Conservation (phyloP, 2,797 vertebrate species). For the Amphiprion clarkii region DNA sequence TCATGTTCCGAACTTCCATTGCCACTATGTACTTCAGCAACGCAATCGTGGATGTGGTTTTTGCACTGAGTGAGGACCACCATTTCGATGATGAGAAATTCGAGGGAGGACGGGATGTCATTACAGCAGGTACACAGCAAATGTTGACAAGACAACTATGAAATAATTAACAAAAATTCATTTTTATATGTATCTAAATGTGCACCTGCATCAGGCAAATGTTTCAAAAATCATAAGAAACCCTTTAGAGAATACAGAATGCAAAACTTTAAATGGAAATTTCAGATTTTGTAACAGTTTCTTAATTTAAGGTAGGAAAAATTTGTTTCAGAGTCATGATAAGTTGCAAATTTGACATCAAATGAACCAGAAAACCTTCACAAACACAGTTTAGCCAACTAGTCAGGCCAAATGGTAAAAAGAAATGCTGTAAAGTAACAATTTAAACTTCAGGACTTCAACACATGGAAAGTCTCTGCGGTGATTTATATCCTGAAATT, state of each 20-base stretch:
- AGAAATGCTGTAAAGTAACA: too few species aligned
- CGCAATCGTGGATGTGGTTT: conserved; percentile 58
- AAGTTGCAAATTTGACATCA: not conserved
- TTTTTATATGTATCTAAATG: too few species aligned
- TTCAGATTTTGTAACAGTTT: too few species aligned
- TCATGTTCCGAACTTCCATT: conserved; percentile 59
- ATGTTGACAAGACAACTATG: not conserved
- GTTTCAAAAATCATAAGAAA: too few species aligned
- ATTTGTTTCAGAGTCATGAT: too few species aligned
- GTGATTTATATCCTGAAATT: not conserved
- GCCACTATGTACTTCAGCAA: conserved; percentile 68
- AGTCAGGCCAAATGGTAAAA: not conserved
- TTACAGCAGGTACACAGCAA: conserved; percentile 62
- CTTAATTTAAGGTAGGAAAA: too few species aligned
- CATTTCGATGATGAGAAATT: conserved; percentile 78
- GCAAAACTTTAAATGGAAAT: too few species aligned
- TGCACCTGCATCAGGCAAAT: too few species aligned
- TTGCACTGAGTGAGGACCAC: conserved; percentile 24
- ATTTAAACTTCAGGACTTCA: not conserved
- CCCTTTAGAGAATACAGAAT: too few species aligned
- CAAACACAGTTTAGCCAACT: not conserved
- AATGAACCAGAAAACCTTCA: not conserved
- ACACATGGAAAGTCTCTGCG: not conserved
- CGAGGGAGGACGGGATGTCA: conserved; percentile 65
- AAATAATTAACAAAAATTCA: not conserved